Conservation (phyloP, 2,113 vertebrate genomes). For the Coreoperca whiteheadi region DNA sequence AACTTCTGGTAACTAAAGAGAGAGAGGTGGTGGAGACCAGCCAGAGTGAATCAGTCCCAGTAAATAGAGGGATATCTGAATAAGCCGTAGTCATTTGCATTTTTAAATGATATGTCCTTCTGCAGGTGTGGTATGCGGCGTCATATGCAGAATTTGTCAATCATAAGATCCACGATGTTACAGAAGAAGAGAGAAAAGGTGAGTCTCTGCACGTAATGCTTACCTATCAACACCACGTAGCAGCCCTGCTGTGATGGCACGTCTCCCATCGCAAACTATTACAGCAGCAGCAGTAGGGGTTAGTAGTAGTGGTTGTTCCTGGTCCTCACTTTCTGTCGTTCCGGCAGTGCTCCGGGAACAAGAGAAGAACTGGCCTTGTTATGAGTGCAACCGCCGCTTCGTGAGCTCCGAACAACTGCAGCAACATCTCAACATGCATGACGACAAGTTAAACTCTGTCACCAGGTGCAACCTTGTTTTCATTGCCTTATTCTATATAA, state of each 20-base stretch:
- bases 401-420: constrained; percentile 97
- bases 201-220: not conserved
- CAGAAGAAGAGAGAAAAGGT: constrained; percentile 98
- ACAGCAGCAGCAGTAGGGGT: not conserved
- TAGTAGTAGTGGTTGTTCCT: not conserved
- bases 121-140: constrained; percentile 98
- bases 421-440: constrained; percentile 97
- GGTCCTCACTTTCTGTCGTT: constrained; percentile 4
- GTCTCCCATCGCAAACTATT: not conserved
- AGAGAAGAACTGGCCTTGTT: constrained; percentile 99
- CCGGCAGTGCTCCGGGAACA: constrained; percentile 89
- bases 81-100: not conserved
- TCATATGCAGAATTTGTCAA: constrained; percentile 97
- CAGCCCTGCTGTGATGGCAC: not conserved
- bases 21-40: not conserved
- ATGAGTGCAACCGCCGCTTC: constrained; percentile 96
- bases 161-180: constrained; percentile 95
- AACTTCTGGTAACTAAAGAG: not conserved
- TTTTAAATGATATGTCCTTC: constrained; percentile 13
- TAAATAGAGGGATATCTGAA: not conserved
- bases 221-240: not conserved
- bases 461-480: constrained; percentile 84
- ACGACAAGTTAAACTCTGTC: constrained; percentile 94
- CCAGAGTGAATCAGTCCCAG: not conserved
- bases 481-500: not conserved